phyloP scores from a whole-genome alignment of 2,797 vertebrate genomes.

The Scleropages formosus region DNA sequence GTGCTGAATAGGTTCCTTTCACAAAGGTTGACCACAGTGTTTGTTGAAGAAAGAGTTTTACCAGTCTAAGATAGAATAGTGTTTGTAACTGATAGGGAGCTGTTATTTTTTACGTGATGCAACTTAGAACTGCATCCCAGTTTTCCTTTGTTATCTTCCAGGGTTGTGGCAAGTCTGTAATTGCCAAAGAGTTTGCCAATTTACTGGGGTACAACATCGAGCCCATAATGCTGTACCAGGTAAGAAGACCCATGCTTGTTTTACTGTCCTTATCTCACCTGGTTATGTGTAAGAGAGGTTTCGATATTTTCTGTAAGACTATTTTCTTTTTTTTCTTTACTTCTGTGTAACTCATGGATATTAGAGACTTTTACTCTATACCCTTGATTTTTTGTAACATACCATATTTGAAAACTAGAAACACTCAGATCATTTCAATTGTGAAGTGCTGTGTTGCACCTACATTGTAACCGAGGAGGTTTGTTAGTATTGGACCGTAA shows the following conservation, averaged over 20 bases:
- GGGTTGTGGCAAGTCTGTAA: slow-evolving; percentile 94
- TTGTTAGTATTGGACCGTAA: no score
- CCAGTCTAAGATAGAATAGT: neutral
- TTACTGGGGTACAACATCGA: slow-evolving; percentile 85
- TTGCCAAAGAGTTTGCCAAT: slow-evolving; percentile 86
- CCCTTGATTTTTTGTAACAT: no score
- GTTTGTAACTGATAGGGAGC: neutral
- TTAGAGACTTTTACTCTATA: no score
- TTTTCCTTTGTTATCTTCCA: slow-evolving; percentile 47
- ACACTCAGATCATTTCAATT: no score
- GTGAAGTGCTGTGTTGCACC: no score
- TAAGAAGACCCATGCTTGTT: slow-evolving; percentile 50
- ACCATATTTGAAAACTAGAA: no score
- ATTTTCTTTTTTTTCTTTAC: no score
- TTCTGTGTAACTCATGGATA: no score
- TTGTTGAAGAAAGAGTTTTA: no score
- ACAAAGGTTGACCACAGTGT: neutral
- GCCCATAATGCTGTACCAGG: slow-evolving; percentile 95
- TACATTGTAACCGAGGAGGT: no score
- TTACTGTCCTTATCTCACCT: neutral
- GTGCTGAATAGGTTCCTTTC: neutral
- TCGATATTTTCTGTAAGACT: no score
- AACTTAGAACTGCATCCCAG: neutral
- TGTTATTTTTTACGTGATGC: neutral
- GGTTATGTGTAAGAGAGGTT: neutral